A percentile compares a stretch with the other conserved stretches of the same genome.
Conservation (phyloP, 2,888 invertebrate genomes). For the Darwinula stevensoni region DNA sequence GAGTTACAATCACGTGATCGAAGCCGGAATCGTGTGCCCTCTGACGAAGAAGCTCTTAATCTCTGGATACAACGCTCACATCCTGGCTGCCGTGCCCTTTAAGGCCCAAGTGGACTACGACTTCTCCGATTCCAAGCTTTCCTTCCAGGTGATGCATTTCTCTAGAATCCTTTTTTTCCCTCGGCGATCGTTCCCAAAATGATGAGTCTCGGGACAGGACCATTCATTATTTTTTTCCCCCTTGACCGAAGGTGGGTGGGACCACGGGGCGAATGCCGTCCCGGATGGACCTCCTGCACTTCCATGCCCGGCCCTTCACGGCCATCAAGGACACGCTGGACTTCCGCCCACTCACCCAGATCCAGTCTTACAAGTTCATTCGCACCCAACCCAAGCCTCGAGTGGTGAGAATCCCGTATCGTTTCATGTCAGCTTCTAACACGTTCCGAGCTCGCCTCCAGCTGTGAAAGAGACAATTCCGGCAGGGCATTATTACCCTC, state of each 20-base stretch:
- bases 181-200: not conserved
- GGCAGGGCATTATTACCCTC: too few species aligned
- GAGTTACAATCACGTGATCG: slow-evolving; percentile 3
- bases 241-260: too few species aligned
- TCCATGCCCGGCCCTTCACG: slow-evolving; percentile 7
- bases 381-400: not conserved
- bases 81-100: slow-evolving; percentile 5
- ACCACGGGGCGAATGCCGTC: too few species aligned
- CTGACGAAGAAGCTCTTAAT: slow-evolving; percentile 4
- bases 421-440: too few species aligned
- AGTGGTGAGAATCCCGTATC: not conserved
- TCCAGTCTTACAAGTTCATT: not conserved
- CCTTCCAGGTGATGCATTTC: not conserved
- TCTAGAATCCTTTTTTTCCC: too few species aligned
- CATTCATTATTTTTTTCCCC: slow-evolving; percentile 2
- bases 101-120: slow-evolving; percentile 6
- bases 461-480: not conserved
- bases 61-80: slow-evolving; percentile 5
- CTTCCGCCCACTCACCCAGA: slow-evolving; percentile 6
- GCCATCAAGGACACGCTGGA: slow-evolving; percentile 6
- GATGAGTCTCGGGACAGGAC: not conserved
- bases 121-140: slow-evolving; percentile 3
- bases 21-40: slow-evolving; percentile 6
- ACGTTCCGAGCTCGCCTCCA: too few species aligned
- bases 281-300: too few species aligned